Conservation (phyloP, 2,888 invertebrate species). For the Chrysolina americana region DNA sequence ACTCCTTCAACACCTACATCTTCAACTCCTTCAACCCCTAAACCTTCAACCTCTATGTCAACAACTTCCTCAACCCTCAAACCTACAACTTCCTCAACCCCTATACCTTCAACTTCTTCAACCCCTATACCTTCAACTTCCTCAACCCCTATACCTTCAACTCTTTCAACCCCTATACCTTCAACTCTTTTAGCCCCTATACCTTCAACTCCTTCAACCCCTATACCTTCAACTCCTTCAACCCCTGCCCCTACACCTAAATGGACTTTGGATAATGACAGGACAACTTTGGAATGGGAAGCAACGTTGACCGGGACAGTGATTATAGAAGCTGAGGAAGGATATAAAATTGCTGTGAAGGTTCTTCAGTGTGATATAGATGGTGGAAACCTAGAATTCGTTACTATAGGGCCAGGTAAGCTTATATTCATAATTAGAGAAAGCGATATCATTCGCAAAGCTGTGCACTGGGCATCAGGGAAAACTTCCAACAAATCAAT, state of each 20-base stretch:
- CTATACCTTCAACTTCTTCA: not conserved
- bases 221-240: not conserved
- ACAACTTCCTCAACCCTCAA: not conserved
- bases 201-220: not conserved
- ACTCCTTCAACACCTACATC: not conserved
- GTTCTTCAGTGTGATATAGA: constrained; percentile 42
- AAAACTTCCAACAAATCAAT: no score
- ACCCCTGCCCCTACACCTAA: not conserved
- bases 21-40: not conserved
- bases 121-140: not conserved
- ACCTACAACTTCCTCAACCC: not conserved
- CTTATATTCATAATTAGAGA: not conserved
- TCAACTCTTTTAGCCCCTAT: not conserved
- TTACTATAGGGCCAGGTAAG: constrained; percentile 45
- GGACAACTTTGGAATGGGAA: constrained; percentile 26
- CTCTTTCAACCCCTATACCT: not conserved
- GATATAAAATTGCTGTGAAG: constrained; percentile 51
- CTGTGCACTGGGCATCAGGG: no score
- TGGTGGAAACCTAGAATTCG: constrained; percentile 44
- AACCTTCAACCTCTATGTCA: not conserved
- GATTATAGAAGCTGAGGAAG: constrained; percentile 43
- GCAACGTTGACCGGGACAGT: constrained; percentile 29
- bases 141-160: not conserved
- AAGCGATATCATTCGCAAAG: no score
- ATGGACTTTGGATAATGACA: not conserved